phyloP scores from a whole-genome alignment of 1,140 invertebrate genomes.

The Panonychus citri region DNA sequence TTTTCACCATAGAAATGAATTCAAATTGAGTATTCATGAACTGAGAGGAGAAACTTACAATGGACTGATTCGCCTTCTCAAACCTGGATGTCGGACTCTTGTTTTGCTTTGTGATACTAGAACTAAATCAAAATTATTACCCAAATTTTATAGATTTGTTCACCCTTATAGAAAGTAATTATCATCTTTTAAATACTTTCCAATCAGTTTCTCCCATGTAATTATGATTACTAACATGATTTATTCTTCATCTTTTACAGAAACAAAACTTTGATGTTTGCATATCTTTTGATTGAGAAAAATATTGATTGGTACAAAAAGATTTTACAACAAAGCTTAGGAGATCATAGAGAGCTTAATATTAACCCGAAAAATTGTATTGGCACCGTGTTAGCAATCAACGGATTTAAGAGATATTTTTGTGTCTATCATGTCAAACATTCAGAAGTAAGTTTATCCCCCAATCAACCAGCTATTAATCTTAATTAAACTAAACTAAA shows the following conservation, averaged over 20 bases:
- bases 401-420: constrained; percentile 88
- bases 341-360: constrained; percentile 48
- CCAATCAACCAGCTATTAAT: not conserved
- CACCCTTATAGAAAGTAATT: constrained; percentile 79
- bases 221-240: constrained; percentile 8
- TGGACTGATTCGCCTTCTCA: constrained; percentile 67
- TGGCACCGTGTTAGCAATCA: constrained; percentile 82
- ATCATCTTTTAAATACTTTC: not conserved
- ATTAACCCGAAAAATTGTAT: constrained; percentile 92
- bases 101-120: constrained; percentile 69
- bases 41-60: constrained; percentile 82
- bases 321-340: constrained; percentile 55
- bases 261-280: constrained; percentile 77
- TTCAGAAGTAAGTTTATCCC: constrained; percentile 26
- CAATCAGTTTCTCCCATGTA: not conserved
- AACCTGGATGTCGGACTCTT: constrained; percentile 82
- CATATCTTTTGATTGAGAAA: constrained; percentile 69
- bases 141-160: constrained; percentile 71
- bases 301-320: constrained; percentile 76
- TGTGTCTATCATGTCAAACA: constrained; percentile 95
- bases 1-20: constrained; percentile 10
- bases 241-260: constrained; percentile 29
- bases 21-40: constrained; percentile 53
- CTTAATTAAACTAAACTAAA: not conserved
- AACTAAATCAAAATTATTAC: constrained; percentile 56